Evolutionary conservation across 2,113 vertebrate species (phyloP).

Genomic region (Rhinoderma darwinii): DNA sequence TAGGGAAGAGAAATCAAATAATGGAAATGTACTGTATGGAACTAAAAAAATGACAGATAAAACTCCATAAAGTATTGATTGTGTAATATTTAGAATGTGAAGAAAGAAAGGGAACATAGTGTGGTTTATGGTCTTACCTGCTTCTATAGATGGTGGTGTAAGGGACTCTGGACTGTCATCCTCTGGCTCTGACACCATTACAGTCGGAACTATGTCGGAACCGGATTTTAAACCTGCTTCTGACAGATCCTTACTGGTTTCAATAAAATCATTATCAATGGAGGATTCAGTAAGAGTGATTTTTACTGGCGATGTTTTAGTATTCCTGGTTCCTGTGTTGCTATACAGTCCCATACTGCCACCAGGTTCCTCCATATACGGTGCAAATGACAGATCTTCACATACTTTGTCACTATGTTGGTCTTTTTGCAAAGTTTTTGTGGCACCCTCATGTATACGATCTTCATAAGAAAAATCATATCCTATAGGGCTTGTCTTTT

Average conservation of each 20-base stretch:
- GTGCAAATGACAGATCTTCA: slow-evolving; percentile 69
- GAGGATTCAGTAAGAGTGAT: slow-evolving; percentile 84
- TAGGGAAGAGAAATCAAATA: no score
- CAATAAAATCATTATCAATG: slow-evolving; percentile 60
- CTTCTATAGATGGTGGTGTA: slow-evolving; percentile 88
- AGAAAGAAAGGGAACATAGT: no score
- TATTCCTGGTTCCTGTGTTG: slow-evolving; percentile 63
- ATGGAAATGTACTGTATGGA: no score
- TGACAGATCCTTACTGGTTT: slow-evolving; percentile 61
- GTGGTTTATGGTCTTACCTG: slow-evolving; percentile 67
- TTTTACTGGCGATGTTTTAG: slow-evolving; percentile 77
- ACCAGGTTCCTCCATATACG: slow-evolving; percentile 79
- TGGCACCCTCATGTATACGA: background rate
- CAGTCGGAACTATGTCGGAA: slow-evolving; percentile 86
- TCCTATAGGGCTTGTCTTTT: slow-evolving; percentile 65
- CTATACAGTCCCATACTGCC: slow-evolving; percentile 70
- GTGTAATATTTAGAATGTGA: background rate
- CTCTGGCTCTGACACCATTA: slow-evolving; percentile 93
- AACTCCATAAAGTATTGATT: no score
- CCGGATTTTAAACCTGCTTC: slow-evolving; percentile 83
- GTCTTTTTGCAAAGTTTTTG: slow-evolving; percentile 17
- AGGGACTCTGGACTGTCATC: slow-evolving; percentile 91
- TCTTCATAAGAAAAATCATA: background rate
- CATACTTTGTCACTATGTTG: slow-evolving; percentile 64
- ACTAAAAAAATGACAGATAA: no score